Percentiles rank a stretch among this genome's conserved stretches.
Conservation (phyloP, 2,888 invertebrate genomes). For the Dryobotodes eremita region DNA sequence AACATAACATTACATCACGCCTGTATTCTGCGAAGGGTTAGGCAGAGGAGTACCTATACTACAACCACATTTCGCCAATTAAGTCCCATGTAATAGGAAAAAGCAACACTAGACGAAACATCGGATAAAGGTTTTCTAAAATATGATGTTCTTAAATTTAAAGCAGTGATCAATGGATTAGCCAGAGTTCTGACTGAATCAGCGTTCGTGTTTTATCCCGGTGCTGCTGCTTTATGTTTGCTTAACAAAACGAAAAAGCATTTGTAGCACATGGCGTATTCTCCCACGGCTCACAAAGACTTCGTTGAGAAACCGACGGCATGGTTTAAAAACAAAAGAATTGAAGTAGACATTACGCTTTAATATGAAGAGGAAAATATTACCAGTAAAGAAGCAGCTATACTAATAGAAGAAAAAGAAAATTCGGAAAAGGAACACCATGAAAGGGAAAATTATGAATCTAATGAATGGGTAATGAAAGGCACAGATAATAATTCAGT, state of each 20-base stretch:
- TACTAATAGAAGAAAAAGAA: not conserved
- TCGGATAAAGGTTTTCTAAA: not conserved
- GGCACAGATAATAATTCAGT: slow-evolving; percentile 3
- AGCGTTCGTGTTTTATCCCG: slow-evolving; percentile 56
- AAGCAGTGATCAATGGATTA: slow-evolving; percentile 44
- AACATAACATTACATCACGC: no score
- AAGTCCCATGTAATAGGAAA: not conserved
- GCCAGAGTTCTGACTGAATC: slow-evolving; percentile 37
- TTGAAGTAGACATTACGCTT: slow-evolving; percentile 43
- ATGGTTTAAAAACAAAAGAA: slow-evolving; percentile 64
- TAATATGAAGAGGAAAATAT: slow-evolving; percentile 13
- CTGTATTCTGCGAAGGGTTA: no score
- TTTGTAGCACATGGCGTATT: slow-evolving; percentile 63
- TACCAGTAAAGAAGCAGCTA: not conserved
- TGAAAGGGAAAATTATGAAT: not conserved
- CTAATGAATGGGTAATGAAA: not conserved
- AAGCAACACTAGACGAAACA: not conserved
- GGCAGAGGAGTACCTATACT: no score
- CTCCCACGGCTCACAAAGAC: slow-evolving; percentile 73
- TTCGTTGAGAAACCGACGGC: slow-evolving; percentile 68
- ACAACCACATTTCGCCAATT: no score
- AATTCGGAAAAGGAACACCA: not conserved
- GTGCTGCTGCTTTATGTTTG: slow-evolving; percentile 40
- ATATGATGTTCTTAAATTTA: not conserved
- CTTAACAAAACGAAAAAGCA: slow-evolving; percentile 56